Conservation (phyloP, 2,888 invertebrate genomes). For the Pyrgus malvae region DNA sequence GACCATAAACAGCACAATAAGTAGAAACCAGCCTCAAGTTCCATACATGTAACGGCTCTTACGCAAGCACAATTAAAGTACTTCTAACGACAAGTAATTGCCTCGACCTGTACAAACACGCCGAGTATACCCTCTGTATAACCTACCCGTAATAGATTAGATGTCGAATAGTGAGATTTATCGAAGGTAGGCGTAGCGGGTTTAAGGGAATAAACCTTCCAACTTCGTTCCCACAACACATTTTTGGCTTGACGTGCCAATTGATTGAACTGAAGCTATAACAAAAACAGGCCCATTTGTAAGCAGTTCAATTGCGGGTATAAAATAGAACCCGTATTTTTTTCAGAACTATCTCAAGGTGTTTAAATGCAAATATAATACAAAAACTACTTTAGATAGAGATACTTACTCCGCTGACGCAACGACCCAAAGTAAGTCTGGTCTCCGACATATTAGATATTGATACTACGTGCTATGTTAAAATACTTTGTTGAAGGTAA, state of each 20-base stretch:
- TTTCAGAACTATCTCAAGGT: too few species aligned
- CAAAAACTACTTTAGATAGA: too few species aligned
- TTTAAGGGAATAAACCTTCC: conserved; percentile 28
- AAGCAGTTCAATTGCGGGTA: too few species aligned
- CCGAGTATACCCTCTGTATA: conserved; percentile 39
- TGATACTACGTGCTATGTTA: too few species aligned
- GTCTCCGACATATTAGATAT: too few species aligned
- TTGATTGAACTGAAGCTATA: not conserved
- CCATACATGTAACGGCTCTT: not conserved
- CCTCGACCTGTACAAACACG: conserved; percentile 28
- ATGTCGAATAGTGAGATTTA: conserved; percentile 55
- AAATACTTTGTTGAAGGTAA: too few species aligned
- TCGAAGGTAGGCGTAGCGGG: conserved; percentile 42
- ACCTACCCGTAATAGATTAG: conserved; percentile 52
- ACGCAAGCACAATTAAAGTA: conserved; percentile 9
- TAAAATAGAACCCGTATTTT: too few species aligned
- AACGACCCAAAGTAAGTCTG: too few species aligned
- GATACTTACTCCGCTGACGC: too few species aligned
- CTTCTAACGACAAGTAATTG: conserved; percentile 19
- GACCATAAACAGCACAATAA: too few species aligned
- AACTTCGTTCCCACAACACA: conserved; percentile 1
- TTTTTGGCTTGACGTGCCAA: not conserved
- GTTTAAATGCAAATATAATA: too few species aligned
- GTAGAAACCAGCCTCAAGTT: too few species aligned
- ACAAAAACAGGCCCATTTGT: not conserved